Evolutionary conservation across 2,113 vertebrate species (phyloP).

Genomic region (Nannospalax galili): DNA sequence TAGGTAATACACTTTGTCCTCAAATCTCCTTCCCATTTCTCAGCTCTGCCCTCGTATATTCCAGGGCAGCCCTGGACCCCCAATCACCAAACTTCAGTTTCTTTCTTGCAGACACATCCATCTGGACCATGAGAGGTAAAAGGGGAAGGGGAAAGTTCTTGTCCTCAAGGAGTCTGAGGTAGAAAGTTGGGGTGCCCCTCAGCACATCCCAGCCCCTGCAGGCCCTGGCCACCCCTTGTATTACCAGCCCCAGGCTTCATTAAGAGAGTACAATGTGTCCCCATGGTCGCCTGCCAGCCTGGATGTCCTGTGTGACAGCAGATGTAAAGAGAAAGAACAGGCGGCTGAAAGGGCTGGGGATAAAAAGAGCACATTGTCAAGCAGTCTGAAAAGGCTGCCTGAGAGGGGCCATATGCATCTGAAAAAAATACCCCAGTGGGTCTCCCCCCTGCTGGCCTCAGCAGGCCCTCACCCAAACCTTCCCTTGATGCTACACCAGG

Average conservation of each 20-base stretch:
- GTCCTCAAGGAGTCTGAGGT: slow-evolving; percentile 82
- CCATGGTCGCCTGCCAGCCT: slow-evolving; percentile 85
- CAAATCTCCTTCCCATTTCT: not conserved
- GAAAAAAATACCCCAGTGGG: slow-evolving; percentile 89
- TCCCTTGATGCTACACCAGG: slow-evolving; percentile 70
- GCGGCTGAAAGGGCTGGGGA: slow-evolving; percentile 82
- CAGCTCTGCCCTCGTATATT: not conserved
- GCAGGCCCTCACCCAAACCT: slow-evolving; percentile 85
- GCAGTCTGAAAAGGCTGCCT: slow-evolving; percentile 91
- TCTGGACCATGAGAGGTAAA: slow-evolving; percentile 77
- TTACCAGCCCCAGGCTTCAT: slow-evolving; percentile 90
- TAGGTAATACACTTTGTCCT: not conserved
- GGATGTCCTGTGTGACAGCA: slow-evolving; percentile 85
- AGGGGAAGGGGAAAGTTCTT: slow-evolving; percentile 79
- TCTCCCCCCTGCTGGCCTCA: slow-evolving; percentile 76
- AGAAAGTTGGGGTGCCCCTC: slow-evolving; percentile 88
- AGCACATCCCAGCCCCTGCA: slow-evolving; percentile 57
- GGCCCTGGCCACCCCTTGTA: slow-evolving; percentile 70
- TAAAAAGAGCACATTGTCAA: slow-evolving; percentile 92
- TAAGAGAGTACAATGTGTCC: slow-evolving; percentile 89
- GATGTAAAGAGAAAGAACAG: slow-evolving; percentile 87
- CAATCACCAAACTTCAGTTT: slow-evolving; percentile 35
- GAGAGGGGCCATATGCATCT: slow-evolving; percentile 90
- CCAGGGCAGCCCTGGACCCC: not conserved
- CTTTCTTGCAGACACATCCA: slow-evolving; percentile 44